A percentile compares a stretch with the other conserved stretches of the same genome.
phyloP scores from a whole-genome alignment of 2,888 invertebrate species.

The Orchesellides sinensis region DNA sequence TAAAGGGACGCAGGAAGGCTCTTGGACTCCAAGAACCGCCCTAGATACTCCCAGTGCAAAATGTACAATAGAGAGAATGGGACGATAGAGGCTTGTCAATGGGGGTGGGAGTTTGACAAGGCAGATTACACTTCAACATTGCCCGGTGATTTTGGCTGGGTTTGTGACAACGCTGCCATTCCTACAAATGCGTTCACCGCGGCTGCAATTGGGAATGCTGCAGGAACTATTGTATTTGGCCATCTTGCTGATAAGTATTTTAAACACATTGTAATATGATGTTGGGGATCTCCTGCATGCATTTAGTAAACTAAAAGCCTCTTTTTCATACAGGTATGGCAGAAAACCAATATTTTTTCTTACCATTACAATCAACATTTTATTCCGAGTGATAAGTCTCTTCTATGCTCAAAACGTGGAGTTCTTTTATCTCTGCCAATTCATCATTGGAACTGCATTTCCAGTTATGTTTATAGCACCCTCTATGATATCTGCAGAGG shows the following conservation, averaged over 20 bases:
- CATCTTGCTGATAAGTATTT: slow-evolving; percentile 80
- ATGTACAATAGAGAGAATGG: slow-evolving; percentile 41
- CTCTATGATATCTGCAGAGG: slow-evolving; percentile 68
- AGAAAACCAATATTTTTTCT: slow-evolving; percentile 71
- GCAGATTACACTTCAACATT: slow-evolving; percentile 70
- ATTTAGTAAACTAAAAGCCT: too few species aligned
- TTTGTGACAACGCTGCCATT: slow-evolving; percentile 65
- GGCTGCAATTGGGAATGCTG: slow-evolving; percentile 79
- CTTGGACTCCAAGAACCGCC: slow-evolving; percentile 36
- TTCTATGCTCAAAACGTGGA: slow-evolving; percentile 50
- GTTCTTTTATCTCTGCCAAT: slow-evolving; percentile 59
- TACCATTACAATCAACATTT: slow-evolving; percentile 64
- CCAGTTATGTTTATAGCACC: slow-evolving; percentile 69
- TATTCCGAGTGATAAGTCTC: slow-evolving; percentile 66
- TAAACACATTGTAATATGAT: not conserved
- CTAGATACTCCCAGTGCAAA: slow-evolving; percentile 54
- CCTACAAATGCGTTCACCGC: slow-evolving; percentile 79
- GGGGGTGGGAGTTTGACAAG: slow-evolving; percentile 69
- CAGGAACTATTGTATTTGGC: slow-evolving; percentile 80
- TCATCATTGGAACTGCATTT: slow-evolving; percentile 68
- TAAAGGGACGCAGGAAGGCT: slow-evolving; percentile 10
- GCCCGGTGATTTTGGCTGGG: slow-evolving; percentile 69
- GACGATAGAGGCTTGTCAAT: slow-evolving; percentile 39
- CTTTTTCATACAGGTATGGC: slow-evolving; percentile 32
- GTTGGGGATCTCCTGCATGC: not conserved